phyloP scores from a whole-genome alignment of 2,888 invertebrate species.

The Gisinianus flammeolus region DNA sequence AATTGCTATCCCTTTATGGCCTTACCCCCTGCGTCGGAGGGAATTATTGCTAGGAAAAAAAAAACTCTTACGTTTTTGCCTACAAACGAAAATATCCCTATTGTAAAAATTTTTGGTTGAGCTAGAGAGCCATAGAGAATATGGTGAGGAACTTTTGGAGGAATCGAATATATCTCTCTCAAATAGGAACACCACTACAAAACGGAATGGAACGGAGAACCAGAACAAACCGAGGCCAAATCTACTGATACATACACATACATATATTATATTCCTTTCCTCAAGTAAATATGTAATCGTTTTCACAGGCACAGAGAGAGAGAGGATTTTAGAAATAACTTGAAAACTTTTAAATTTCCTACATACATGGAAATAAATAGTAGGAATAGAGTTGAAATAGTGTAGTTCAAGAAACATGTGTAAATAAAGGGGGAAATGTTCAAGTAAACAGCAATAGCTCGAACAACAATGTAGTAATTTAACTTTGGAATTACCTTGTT shows the following conservation, averaged over 20 bases:
- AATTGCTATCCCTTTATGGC: conserved; percentile 57
- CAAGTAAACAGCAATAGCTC: not conserved
- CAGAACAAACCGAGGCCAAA: conserved; percentile 4
- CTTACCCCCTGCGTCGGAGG: conserved; percentile 51
- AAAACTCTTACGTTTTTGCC: conserved; percentile 39
- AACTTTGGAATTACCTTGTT: conserved; percentile 21
- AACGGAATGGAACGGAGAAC: not conserved
- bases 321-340: conserved; percentile 26
- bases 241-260: not conserved
- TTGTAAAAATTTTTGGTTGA: conserved; percentile 27
- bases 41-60: conserved; percentile 47
- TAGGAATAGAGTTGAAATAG: not conserved
- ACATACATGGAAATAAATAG: not conserved
- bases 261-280: no score
- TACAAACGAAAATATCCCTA: conserved; percentile 40
- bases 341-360: conserved; percentile 2
- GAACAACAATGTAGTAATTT: conserved; percentile 16
- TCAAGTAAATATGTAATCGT: conserved; percentile 1
- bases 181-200: not conserved
- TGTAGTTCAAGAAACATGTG: not conserved
- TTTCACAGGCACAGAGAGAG: not conserved
- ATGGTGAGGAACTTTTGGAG: not conserved
- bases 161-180: no score
- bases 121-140: conserved; percentile 4
- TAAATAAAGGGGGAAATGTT: conserved; percentile 2